Conservation (phyloP, 2,113 vertebrate species). For the Campylomormyrus tamandua region DNA sequence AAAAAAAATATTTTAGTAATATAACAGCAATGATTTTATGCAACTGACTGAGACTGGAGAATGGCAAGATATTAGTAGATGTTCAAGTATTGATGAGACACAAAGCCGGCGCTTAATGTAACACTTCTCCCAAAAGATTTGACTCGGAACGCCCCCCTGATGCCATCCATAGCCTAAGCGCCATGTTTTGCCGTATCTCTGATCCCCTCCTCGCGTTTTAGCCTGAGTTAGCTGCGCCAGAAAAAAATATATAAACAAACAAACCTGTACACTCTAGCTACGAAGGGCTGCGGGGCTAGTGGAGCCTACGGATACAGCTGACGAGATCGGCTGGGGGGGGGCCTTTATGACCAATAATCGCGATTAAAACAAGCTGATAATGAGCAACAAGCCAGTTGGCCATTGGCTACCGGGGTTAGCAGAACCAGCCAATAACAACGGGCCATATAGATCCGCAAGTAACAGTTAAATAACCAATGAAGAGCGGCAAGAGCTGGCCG, state of each 20-base stretch:
- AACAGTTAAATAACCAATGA: neutral
- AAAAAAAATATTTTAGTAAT: neutral
- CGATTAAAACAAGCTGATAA: neutral
- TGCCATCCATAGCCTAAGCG: neutral
- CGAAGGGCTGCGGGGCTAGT: neutral
- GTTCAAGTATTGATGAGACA: conserved; percentile 1
- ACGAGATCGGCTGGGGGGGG: neutral
- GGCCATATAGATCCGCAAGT: neutral
- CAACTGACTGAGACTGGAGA: neutral
- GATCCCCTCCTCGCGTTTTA: neutral
- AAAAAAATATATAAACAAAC: neutral
- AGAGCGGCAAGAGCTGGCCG: neutral
- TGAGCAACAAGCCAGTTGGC: neutral
- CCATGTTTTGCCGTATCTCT: neutral
- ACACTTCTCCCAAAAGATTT: neutral
- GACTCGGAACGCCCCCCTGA: neutral
- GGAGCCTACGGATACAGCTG: neutral
- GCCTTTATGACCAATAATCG: neutral
- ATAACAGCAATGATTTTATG: neutral
- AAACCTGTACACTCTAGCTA: neutral
- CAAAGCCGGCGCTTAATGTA: neutral
- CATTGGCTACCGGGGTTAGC: neutral
- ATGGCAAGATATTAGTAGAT: neutral
- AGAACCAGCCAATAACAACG: neutral
- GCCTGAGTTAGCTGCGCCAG: neutral